Percentiles rank a stretch among this genome's conserved stretches.
phyloP scores from a whole-genome alignment of 2,888 invertebrate genomes.

The Balanococcus diminutus region DNA sequence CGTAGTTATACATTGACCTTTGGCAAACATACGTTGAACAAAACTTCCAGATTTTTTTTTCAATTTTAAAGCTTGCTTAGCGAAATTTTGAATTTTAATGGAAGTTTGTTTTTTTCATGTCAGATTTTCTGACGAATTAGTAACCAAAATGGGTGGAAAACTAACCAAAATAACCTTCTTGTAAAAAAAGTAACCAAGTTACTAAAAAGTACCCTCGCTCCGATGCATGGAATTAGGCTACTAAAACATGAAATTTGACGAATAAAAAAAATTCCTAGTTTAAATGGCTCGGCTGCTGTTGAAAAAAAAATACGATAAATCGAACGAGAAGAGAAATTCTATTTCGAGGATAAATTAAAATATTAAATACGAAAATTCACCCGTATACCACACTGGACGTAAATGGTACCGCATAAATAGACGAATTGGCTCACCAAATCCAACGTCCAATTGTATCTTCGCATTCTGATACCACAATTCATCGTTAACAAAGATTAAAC shows the following conservation, averaged over 20 bases:
- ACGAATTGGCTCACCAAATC: neutral
- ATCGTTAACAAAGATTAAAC: slow-evolving; percentile 43
- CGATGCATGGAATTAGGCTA: too few species aligned
- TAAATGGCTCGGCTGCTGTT: neutral
- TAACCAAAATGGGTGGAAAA: too few species aligned
- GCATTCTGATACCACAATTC: slow-evolving; percentile 23
- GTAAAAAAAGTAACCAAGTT: too few species aligned
- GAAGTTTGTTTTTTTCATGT: too few species aligned
- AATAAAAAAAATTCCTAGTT: neutral
- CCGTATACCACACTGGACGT: neutral
- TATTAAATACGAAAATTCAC: neutral
- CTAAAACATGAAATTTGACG: neutral
- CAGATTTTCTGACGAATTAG: too few species aligned
- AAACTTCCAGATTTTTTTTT: too few species aligned
- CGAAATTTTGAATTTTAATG: too few species aligned
- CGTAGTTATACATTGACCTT: too few species aligned
- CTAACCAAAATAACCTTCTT: too few species aligned
- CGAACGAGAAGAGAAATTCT: neutral
- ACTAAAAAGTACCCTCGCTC: too few species aligned
- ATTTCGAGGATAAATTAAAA: neutral
- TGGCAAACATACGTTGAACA: too few species aligned
- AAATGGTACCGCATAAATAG: neutral
- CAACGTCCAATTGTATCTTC: neutral
- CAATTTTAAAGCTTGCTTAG: too few species aligned
- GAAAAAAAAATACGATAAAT: neutral